Evolutionary conservation across 1,140 invertebrate species (phyloP), one percentile per base, ranked within the genome.

Genomic region (Apis dorsata): DNA sequence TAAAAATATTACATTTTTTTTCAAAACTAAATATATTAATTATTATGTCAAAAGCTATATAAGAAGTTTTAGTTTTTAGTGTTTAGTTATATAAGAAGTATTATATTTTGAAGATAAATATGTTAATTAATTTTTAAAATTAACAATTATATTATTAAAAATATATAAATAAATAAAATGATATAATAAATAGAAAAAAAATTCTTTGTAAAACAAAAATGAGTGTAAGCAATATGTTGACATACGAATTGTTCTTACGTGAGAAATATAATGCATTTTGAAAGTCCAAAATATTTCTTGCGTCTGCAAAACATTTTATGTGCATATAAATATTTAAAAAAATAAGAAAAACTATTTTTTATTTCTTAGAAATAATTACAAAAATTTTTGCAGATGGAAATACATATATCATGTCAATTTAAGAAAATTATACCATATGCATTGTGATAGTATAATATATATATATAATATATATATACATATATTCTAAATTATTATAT

Each of bases 201-300:
- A 24, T 60, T 62, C 19, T 66, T 34, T 51, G n/a, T 24, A 68
- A 78, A 4, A 19, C 13, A 21, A 44, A 62, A 7, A 24, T n/a
- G 17, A 24, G 15, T 12, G 57, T 55, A 55, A 68, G 59, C 74
- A 78, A 82, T 62, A 70, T 49, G 21, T 77, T 78, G 44, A 78
- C 49, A 78, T 44, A 63, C 53, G 63, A 76, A 55, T n/a, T 24
- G 34, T 70, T 28, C 57, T 82, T 55, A 44, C 11, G 21, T 28
- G 55, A 10, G 85, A 79, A 85, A 88, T 72, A 70, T 49, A 70
- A 88, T 17, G 71, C 81, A 51, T 34, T 66, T 84, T 74, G 85
- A 70, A 86, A 83, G 73, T 84, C 78, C 69, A 74, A 28, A 34
- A 53, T 17, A 24, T 82, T 68, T 68, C 53, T 28, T 76, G 53